These are phyloP conservation scores for Ectobius pallidus DNA, from an alignment of 2,888 invertebrate species.

Conservation along the genomic window DNA sequence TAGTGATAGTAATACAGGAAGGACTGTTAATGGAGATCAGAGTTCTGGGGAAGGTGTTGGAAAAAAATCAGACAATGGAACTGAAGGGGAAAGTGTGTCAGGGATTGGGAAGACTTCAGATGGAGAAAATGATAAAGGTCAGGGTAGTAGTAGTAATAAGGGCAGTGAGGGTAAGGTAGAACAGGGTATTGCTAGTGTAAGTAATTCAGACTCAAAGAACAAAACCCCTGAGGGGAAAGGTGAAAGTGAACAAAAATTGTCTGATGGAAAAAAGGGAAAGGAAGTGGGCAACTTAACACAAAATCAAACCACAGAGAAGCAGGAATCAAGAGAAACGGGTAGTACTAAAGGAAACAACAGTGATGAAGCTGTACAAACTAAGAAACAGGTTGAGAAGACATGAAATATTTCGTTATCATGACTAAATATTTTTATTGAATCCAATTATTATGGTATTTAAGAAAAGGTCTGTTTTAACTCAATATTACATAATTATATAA, in stretches of 20 bases:
- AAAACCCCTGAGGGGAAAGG: neutral
- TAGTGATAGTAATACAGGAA: neutral
- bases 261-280: neutral
- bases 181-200: slow-evolving; percentile 14
- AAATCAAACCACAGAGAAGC: slow-evolving; percentile 3
- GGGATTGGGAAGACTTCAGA: neutral
- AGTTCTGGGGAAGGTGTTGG: neutral
- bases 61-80: neutral
- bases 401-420: slow-evolving; percentile 4
- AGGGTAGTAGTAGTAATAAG: slow-evolving; percentile 10
- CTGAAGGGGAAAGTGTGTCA: neutral
- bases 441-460: slow-evolving; percentile 15
- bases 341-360: slow-evolving; percentile 9
- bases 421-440: neutral
- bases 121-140: neutral
- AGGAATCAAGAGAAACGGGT: slow-evolving; percentile 19
- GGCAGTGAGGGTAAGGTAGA: neutral
- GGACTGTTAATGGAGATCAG: slow-evolving; percentile 22
- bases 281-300: neutral
- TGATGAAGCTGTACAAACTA: neutral
- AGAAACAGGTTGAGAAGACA: slow-evolving; percentile 14
- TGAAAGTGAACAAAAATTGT: slow-evolving; percentile 11
- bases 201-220: neutral
- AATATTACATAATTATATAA: slow-evolving; percentile 22
- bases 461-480: slow-evolving; percentile 13